A percentile compares a stretch with the other conserved stretches of the same genome.
Conservation (phyloP, 2,888 invertebrate genomes). For the Apamea crenata region DNA sequence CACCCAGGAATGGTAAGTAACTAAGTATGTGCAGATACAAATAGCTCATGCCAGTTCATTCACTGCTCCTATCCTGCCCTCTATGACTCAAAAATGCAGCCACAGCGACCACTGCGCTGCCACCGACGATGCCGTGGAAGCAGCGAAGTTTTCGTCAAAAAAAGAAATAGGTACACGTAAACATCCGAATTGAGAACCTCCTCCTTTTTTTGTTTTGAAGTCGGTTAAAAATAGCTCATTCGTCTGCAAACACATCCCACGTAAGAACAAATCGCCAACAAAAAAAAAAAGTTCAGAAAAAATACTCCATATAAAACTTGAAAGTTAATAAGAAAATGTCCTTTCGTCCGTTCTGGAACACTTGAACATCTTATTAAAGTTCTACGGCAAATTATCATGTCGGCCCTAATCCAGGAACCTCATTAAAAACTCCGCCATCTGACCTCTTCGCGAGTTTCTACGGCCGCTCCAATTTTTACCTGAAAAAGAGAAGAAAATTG, state of each 20-base stretch:
- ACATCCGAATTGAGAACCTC: too few species aligned
- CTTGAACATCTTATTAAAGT: conserved; percentile 73
- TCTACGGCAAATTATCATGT: conserved; percentile 68
- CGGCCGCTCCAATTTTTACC: conserved; percentile 65
- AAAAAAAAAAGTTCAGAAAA: conserved; percentile 2
- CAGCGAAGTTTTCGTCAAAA: background rate
- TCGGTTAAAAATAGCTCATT: background rate
- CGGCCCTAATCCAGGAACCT: conserved; percentile 65
- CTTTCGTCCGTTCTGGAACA: conserved; percentile 50
- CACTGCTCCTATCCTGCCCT: background rate
- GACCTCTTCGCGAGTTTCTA: conserved; percentile 56
- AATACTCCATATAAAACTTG: conserved; percentile 42
- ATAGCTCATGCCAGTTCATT: background rate
- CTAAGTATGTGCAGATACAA: background rate
- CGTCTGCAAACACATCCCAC: background rate
- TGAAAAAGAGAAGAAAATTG: conserved; percentile 59
- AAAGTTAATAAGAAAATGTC: conserved; percentile 63
- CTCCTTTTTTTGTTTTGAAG: too few species aligned
- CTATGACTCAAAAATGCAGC: background rate
- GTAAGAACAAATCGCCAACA: background rate
- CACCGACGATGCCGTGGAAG: background rate
- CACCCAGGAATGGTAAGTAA: background rate
- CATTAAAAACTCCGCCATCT: conserved; percentile 67
- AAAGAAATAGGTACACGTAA: too few species aligned
- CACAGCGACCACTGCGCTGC: background rate